Base-by-base conservation (phyloP, 1,140 invertebrate species). In the Belonocnema kinseyi region DNA sequence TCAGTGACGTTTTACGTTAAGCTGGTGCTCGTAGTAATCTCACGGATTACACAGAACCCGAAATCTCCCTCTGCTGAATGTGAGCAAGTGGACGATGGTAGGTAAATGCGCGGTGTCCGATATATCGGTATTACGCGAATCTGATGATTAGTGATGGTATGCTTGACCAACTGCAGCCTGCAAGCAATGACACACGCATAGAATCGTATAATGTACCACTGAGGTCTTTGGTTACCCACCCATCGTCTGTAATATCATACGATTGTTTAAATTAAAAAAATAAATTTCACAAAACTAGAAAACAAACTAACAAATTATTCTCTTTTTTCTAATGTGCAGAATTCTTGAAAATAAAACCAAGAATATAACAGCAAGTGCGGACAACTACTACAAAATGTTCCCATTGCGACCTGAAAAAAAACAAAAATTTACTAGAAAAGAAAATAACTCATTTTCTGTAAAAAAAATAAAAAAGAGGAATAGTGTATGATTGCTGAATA, bases 21-120 rank as follows among this genome's bases (percentile, higher is more conserved):
- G 74, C 80, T 74, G 75, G 72, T 81, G 76, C 80, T 81, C 75
- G 74, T 74, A 75, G 77, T 81, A 81, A 81, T 81, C 80, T 79
- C 66, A 50, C 50, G 77, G 77, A 79, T 81, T 81, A 79, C 80
- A 81, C 70, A 40, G 53, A 72, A 26, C n/a, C 16, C 73, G 50
- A 19, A 76, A 74, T 72, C 70, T 54, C 5, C 6, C 51, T 19
- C 73, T 70, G 12, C 74, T 46, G 19, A 26, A 58, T 58, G 56
- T 12, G 56, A 58, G 17, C 54, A 56, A 56, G 54, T 56, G 19
- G 54, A 17, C 11, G 26, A 21, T 58, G 19, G 12, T 46, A 46
- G 19, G 3, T 46, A 46, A 46, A 26, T 21, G n/a, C 19, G 13
- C 26, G 19, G 26, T 58, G 19, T 7, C 54, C n/a, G 54, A 56